Conservation (phyloP, 2,797 vertebrate species). For the Myripristis murdjan region DNA sequence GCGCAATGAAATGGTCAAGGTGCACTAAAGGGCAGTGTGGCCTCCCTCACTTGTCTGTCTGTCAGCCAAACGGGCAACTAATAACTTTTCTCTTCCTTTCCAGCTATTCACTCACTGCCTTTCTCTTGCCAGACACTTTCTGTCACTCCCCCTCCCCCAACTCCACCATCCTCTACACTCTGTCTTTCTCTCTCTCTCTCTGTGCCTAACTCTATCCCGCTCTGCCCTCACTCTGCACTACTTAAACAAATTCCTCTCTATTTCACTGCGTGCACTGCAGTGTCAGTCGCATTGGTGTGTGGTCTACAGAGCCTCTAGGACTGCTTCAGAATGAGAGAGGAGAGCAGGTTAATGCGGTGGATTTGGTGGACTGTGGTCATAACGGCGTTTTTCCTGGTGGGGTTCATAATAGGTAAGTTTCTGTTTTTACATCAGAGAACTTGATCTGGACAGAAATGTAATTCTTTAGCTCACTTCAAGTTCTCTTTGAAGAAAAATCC, state of each 20-base stretch:
- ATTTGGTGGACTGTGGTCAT: constrained; percentile 63
- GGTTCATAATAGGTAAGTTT: constrained; percentile 84
- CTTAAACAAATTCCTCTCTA: constrained; percentile 60
- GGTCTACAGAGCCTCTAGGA: constrained; percentile 10
- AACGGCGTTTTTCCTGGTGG: constrained; percentile 76
- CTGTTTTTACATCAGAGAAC: neutral
- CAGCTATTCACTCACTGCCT: constrained; percentile 31
- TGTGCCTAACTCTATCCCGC: neutral
- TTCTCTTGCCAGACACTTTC: neutral
- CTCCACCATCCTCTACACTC: constrained; percentile 13
- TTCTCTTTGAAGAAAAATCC: neutral
- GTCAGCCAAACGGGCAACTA: constrained; percentile 30
- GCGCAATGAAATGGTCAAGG: constrained; percentile 44
- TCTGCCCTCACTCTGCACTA: constrained; percentile 36
- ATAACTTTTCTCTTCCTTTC: constrained; percentile 36
- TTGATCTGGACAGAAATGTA: neutral
- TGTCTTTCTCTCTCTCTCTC: constrained; percentile 27
- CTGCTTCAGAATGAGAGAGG: constrained; percentile 67
- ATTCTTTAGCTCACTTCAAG: neutral
- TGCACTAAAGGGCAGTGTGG: constrained; percentile 22
- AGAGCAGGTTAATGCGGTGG: constrained; percentile 61
- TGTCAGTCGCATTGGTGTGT: neutral
- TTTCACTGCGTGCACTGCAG: constrained; percentile 25
- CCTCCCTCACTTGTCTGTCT: neutral
- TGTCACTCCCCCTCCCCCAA: neutral